Evolutionary conservation across 2,113 vertebrate genomes (phyloP).

Genomic region (Scopus umbretta): DNA sequence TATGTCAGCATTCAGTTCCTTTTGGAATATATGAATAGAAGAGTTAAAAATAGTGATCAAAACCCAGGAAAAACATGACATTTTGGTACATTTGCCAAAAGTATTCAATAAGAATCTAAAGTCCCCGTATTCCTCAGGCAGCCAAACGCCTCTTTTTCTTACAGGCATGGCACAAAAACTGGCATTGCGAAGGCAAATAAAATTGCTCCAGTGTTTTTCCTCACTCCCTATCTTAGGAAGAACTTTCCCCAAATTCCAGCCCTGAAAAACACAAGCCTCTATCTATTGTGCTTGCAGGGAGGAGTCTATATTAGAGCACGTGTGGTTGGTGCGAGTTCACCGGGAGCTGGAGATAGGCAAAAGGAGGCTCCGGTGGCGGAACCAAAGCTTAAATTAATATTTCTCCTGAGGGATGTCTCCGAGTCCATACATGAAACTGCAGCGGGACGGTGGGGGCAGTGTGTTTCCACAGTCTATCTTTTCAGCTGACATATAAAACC

Average conservation of each 20-base stretch:
- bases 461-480: not conserved
- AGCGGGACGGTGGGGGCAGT: not conserved
- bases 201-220: not conserved
- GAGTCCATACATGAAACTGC: not conserved
- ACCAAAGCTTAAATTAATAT: not conserved
- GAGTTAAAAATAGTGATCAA: not conserved
- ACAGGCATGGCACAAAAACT: not conserved
- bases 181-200: not conserved
- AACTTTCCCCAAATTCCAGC: not conserved
- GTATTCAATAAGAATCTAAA: not conserved
- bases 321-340: not conserved
- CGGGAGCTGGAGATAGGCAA: not conserved
- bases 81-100: not conserved
- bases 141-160: not conserved
- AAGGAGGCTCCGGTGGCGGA: not conserved
- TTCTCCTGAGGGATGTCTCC: not conserved
- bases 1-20: not conserved
- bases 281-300: rapidly evolving
- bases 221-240: not conserved
- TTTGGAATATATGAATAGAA: not conserved
- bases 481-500: not conserved
- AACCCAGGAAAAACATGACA: not conserved
- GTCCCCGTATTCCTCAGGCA: not conserved
- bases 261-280: not conserved
- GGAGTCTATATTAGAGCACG: rapidly evolving